Base-by-base conservation (phyloP, 2,113 vertebrate species). In the Poeciliopsis turrubarensis region DNA sequence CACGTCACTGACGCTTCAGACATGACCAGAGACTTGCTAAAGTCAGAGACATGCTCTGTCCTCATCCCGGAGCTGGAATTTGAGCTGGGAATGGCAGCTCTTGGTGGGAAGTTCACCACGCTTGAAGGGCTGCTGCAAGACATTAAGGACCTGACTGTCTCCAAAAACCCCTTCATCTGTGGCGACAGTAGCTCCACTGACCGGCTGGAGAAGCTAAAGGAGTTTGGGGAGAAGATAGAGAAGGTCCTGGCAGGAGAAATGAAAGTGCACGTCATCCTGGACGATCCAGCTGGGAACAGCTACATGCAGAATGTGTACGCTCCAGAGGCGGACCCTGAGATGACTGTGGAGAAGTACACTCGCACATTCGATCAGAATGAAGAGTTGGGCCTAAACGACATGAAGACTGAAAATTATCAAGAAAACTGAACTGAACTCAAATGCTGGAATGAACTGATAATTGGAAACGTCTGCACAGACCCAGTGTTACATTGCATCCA, bases 61-160 rank as follows among this genome's bases (percentile, higher is more conserved):
- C 68, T 90, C 73, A 97, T 99, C 73, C 97, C 98, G 0, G 97
- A 99, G 91, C 93, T 99, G 88, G 97, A 99, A 72, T 99, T 99
- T 0, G 97, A 99, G 89, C 87, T 99, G 85, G 98, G 98, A 1
- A 99, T 98, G 97, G 97, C 94, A 1, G 95, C 95, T 0, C 82
- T 99, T 0, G 95, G 96, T 0, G 98, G 98, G 0, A 99, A 99
- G 78, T 99, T 99, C 89, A 99, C 97, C 44, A 99, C 98, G 0
- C 78, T 99, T 69, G 98, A 99, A 81, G 98, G 98, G 30, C 92
- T 99, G 31, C 93, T 99, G 71, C 96, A 92, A 41, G 96, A 99
- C 82, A 95, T 99, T 80, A 92, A 93, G n/a, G 95, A 97, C 0
- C 90, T 99, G 93, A 95, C 95, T 10, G 92, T 96, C 1, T 93